phyloP scores from a whole-genome alignment of 2,888 invertebrate genomes.

The Agrochola litura region DNA sequence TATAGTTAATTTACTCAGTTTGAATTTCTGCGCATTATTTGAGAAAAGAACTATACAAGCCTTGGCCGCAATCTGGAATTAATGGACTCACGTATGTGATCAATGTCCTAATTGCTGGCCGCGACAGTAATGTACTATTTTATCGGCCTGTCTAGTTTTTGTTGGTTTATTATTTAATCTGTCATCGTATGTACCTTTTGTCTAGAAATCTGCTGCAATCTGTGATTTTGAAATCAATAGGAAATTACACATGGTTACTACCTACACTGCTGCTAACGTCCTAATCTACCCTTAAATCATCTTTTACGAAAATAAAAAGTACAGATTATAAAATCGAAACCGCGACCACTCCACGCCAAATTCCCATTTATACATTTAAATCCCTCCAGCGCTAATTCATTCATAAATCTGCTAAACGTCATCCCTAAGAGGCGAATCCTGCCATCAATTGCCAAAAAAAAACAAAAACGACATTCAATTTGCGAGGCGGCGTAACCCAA shows the following conservation, averaged over 20 bases:
- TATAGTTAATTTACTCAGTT: too few relatives aligned
- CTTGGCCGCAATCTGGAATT: too few relatives aligned
- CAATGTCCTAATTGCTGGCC: too few relatives aligned
- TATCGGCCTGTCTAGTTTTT: neutral
- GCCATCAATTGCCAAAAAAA: constrained; percentile 51
- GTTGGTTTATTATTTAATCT: neutral
- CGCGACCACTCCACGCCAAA: constrained; percentile 7
- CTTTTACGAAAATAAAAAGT: neutral
- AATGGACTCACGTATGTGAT: too few relatives aligned
- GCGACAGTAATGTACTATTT: too few relatives aligned
- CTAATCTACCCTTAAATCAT: neutral
- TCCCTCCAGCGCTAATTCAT: constrained; percentile 49
- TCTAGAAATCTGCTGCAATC: neutral
- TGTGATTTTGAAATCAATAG: too few relatives aligned
- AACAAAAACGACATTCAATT: constrained; percentile 65
- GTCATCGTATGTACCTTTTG: neutral
- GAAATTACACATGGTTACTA: neutral
- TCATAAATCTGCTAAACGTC: constrained; percentile 59
- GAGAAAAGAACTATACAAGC: too few relatives aligned
- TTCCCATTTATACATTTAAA: constrained; percentile 24
- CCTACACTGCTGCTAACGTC: neutral
- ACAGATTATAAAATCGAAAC: neutral
- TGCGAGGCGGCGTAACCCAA: constrained; percentile 57
- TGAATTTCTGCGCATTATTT: too few relatives aligned
- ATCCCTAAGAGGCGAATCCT: constrained; percentile 50